Base-by-base conservation (phyloP, 2,113 vertebrate genomes). In the Pteruthius melanotis region DNA sequence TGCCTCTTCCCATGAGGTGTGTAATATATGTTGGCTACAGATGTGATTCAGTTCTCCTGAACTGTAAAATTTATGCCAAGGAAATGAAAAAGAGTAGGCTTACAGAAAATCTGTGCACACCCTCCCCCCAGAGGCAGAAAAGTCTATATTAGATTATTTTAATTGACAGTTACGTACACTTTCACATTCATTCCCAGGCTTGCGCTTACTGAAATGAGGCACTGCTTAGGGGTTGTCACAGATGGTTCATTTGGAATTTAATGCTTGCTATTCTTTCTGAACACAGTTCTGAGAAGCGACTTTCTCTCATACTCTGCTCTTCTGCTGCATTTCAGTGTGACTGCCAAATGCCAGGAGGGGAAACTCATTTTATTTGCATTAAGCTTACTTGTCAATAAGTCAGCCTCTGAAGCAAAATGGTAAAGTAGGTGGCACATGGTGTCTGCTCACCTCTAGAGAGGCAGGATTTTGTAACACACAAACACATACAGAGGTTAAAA, bases 61-160 rank as follows among this genome's bases (percentile, higher is more conserved):
- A 52, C 68, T 49, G 21, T 66, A 66, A 94, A 90, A 77, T 81
- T 70, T 21, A 56, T 49, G 26, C 33, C 89, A 83, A 90, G 44
- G 61, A 85, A 81, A 80, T 57, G 19, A 72, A 93, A 92, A 65
- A 45, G 28, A 52, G n/a, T n/a, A 15, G 27, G 12, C 26, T 85
- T 90, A 44, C 68, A 94, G 47, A 83, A 94, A 90, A 78, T 31
- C 20, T 52, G 52, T 66, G 61, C 30, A 60, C 85, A 71, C 33
- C 37, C 54, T 78, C 5, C 42, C 64, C 26, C 7, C 11, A 82
- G 49, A 82, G 44, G 49, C 42, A 85, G 71, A 81, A 83, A 94
- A 71, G 24, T 30, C 64, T 66, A 47, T 56, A 90, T 89, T 81
- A 78, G 40, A 75, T 89, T 96, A 89, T 94, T 96, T 91, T 90